These are phyloP conservation scores for Drosophila rubida DNA, from an alignment of 2,888 invertebrate species.

Conservation along the genomic window DNA sequence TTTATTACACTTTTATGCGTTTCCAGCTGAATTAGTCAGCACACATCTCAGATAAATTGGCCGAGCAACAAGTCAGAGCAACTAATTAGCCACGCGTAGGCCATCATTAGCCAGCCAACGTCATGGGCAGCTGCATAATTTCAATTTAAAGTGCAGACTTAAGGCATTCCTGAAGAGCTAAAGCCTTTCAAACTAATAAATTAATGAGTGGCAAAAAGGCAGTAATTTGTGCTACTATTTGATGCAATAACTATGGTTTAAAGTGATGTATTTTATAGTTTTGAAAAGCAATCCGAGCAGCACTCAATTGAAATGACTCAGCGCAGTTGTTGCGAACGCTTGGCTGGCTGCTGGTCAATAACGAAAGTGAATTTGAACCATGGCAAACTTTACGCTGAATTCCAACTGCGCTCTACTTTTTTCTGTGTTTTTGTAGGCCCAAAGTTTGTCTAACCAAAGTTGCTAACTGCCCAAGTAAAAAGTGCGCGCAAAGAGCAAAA, in stretches of 20 bases:
- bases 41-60: background rate
- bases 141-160: too few species aligned
- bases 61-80: background rate
- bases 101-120: background rate
- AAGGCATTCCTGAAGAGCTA: too few species aligned
- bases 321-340: background rate
- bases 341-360: constrained; percentile 35
- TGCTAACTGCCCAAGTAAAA: constrained; percentile 16
- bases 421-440: constrained; percentile 18
- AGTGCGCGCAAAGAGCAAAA: background rate
- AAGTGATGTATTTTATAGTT: background rate
- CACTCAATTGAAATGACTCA: constrained; percentile 27
- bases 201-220: too few species aligned
- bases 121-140: background rate
- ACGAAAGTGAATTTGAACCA: constrained; percentile 66
- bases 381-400: constrained; percentile 35
- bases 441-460: constrained; percentile 36
- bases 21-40: background rate
- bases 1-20: background rate
- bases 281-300: background rate
- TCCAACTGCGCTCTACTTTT: constrained; percentile 6
- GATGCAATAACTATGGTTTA: too few species aligned
- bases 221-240: too few species aligned
- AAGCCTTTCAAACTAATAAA: background rate
- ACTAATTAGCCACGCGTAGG: background rate